These are phyloP conservation scores for Hydriomena furcata DNA, from an alignment of 2,888 invertebrate species.

Conservation along the genomic window DNA sequence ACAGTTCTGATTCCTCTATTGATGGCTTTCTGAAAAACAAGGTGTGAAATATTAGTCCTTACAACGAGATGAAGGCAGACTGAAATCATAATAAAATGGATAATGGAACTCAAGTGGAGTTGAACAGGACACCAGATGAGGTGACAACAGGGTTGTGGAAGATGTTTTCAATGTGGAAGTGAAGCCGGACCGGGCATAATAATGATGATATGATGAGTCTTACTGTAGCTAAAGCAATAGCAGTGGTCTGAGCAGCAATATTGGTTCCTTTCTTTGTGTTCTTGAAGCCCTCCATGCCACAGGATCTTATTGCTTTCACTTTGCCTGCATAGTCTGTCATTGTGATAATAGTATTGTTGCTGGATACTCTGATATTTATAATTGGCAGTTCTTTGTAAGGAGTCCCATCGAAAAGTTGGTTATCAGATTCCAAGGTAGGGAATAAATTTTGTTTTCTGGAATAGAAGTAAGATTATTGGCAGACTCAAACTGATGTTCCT, in stretches of 20 bases:
- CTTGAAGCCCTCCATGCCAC: conserved; percentile 97
- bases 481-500: no score
- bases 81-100: no score
- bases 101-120: no score
- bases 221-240: conserved; percentile 90
- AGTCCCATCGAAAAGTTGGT: conserved; percentile 88
- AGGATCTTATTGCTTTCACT: conserved; percentile 86
- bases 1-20: conserved; percentile 89
- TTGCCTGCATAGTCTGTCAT: conserved; percentile 88
- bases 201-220: no score
- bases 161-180: no score
- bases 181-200: no score
- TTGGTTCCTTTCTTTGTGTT: conserved; percentile 98
- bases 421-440: conserved; percentile 89
- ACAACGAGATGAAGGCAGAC: no score
- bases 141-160: no score
- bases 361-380: conserved; percentile 90
- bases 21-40: conserved; percentile 87
- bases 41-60: no score
- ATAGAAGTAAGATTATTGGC: neutral
- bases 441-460: conserved; percentile 87
- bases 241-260: conserved; percentile 97
- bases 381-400: conserved; percentile 92
- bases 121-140: no score
- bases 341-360: conserved; percentile 94